A percentile compares a stretch with the other conserved stretches of the same genome.
phyloP scores from a whole-genome alignment of 2,113 vertebrate genomes.

The Pleuronectes platessa region DNA sequence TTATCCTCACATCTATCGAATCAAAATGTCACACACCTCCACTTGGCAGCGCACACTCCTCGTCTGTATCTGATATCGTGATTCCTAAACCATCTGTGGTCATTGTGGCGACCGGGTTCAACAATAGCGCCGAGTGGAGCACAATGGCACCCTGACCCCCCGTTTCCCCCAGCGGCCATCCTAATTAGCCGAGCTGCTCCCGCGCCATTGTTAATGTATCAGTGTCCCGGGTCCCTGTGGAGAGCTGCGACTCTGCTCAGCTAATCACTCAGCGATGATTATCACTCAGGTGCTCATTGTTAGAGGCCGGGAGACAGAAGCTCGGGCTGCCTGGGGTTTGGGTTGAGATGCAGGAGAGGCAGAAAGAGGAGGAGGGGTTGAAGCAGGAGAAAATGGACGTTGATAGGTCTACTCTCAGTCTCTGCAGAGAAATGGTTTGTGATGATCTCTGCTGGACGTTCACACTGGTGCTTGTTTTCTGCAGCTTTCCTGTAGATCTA shows the following conservation, averaged over 20 bases:
- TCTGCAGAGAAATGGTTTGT: too few relatives aligned
- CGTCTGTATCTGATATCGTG: conserved; percentile 2
- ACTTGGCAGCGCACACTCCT: conserved; percentile 11
- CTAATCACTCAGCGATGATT: conserved; percentile 62
- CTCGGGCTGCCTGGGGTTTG: too few relatives aligned
- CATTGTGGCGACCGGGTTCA: conserved; percentile 46
- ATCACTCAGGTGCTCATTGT: conserved; percentile 61
- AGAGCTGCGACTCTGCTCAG: conserved; percentile 50
- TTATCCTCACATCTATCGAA: conserved; percentile 11
- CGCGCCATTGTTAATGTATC: conserved; percentile 69
- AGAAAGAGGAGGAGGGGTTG: too few relatives aligned
- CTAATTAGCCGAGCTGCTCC: conserved; percentile 69
- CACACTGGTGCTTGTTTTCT: too few relatives aligned
- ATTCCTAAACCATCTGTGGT: conserved; percentile 61
- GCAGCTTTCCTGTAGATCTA: too few relatives aligned
- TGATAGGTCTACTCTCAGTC: too few relatives aligned
- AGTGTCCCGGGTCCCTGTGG: conserved; percentile 58
- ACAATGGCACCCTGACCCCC: conserved; percentile 72
- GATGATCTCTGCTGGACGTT: too few relatives aligned
- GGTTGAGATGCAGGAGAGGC: too few relatives aligned
- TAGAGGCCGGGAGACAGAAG: conserved; percentile 22
- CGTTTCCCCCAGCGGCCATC: conserved; percentile 68
- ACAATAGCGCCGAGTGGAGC: conserved; percentile 62
- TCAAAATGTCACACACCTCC: conserved; percentile 12
- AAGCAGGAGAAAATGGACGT: too few relatives aligned